Base-by-base conservation (phyloP, 2,888 invertebrate species). In the Microctonus hyperodae region DNA sequence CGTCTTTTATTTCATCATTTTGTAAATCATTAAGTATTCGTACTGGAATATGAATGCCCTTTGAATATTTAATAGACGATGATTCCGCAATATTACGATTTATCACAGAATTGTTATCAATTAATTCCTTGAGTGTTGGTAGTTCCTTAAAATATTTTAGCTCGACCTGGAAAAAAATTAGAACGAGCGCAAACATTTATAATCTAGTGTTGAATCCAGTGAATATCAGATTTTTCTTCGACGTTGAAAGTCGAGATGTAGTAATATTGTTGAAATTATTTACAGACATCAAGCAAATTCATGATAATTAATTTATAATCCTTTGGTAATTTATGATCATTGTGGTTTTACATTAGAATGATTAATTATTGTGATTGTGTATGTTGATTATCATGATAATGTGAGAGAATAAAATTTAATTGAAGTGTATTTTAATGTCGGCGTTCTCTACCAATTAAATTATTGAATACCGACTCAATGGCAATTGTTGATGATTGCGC, bases 401-500 rank as follows among this genome's bases (percentile, higher is more conserved):
- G 20, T 35, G 5, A 9, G 10, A 22, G 11, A 20, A 48, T 6
- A 23, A n/a, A 23, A 23, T n/a, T 31, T 31, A 60, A 33, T 22
- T 11, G 7, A 28, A 25, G 11, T 31, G 33, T 51, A 10, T 48
- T 48, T 40, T 72, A 75, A 35, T 71, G 68, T 63, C 58, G 63
- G 57, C 64, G 60, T 22, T 73, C 69, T 31, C 66, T 78, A 40
- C 72, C 73, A 62, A 83, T 79, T 33, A 84, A 70, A 70, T 83
- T 83, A 67, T 72, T 82, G 72, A 84, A 84, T 20, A 83, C 83
- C 48, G 84, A 84, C 64, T 84, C 84, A 61, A 84, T 84, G 69
- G 83, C 80, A 68, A 84, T 83, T 0, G 84, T 84, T 23, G 84
- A 84, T 11, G 84, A 80, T 66, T 82, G 81, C 25, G 75, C 72